Evolutionary conservation across 2,797 vertebrate genomes (phyloP).

Genomic region (Xyrichtys novacula): DNA sequence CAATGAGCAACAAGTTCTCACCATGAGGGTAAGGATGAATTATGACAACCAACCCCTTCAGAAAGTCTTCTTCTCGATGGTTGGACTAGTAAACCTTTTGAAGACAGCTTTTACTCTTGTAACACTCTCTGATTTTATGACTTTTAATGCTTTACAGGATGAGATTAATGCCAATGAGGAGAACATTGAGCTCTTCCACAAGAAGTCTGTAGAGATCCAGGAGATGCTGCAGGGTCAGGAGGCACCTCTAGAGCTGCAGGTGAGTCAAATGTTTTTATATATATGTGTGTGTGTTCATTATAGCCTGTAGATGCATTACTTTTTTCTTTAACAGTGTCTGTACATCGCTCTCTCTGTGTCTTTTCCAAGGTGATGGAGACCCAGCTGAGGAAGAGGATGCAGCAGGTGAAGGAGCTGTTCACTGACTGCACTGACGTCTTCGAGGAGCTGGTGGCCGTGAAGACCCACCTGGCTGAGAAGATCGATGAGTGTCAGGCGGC

Average conservation of each 20-base stretch:
- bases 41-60: no score
- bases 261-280: conserved; percentile 53
- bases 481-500: conserved; percentile 70
- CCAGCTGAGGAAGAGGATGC: conserved; percentile 83
- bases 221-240: conserved; percentile 90
- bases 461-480: conserved; percentile 79
- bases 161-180: conserved; percentile 88
- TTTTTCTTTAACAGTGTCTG: background rate
- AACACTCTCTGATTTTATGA: background rate
- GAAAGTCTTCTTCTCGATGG: fast-evolving
- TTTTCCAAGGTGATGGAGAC: conserved; percentile 81
- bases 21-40: conserved; percentile 86
- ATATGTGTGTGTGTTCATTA: fast-evolving
- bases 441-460: conserved; percentile 81
- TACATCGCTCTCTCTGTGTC: background rate
- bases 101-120: no score
- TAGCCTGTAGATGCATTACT: background rate
- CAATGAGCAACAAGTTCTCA: conserved; percentile 82
- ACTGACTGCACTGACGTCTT: conserved; percentile 83
- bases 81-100: no score
- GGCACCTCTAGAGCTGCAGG: conserved; percentile 93
- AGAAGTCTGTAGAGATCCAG: conserved; percentile 90
- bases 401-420: conserved; percentile 86
- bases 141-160: conserved; percentile 75
- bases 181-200: conserved; percentile 88